Percentiles rank a stretch among this genome's conserved stretches.
These are phyloP conservation scores for Australoheros facetus DNA, from an alignment of 2,797 vertebrate species.

Conservation along the genomic window DNA sequence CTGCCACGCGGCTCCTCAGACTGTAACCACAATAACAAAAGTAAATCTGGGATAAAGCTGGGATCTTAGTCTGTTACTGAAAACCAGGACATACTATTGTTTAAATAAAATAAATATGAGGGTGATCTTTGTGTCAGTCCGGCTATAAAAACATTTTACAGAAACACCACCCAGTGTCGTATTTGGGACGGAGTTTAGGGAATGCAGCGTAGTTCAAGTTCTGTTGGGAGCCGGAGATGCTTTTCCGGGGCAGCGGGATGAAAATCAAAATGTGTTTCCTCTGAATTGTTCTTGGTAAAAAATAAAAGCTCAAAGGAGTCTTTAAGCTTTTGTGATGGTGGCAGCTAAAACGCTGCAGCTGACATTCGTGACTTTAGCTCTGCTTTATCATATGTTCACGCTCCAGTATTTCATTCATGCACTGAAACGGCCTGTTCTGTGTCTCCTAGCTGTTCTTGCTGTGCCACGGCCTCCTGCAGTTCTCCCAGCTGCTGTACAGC, in stretches of 20 bases:
- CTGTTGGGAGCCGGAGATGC: neutral
- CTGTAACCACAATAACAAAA: neutral
- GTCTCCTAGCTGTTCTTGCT: slow-evolving; percentile 88
- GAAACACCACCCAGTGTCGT: neutral
- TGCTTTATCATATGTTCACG: neutral
- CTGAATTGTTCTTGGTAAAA: neutral
- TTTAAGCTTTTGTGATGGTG: slow-evolving; percentile 5
- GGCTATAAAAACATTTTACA: neutral
- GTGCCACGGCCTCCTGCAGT: slow-evolving; percentile 93
- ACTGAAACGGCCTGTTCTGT: neutral
- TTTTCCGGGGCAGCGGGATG: neutral
- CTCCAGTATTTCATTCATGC: neutral
- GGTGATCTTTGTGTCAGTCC: neutral
- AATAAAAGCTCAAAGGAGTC: too few species aligned
- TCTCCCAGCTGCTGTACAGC: slow-evolving; percentile 93
- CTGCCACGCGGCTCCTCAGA: neutral
- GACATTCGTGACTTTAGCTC: slow-evolving; percentile 8
- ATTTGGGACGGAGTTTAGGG: neutral
- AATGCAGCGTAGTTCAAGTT: neutral
- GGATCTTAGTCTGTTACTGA: too few species aligned
- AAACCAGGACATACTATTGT: too few species aligned
- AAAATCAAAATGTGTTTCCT: neutral
- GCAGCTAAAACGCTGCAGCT: neutral
- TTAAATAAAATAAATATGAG: too few species aligned
- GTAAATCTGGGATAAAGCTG: too few species aligned